Percentiles rank a stretch among this genome's conserved stretches.
These are phyloP conservation scores for Psittacula echo DNA, from an alignment of 2,797 vertebrate species.

Conservation along the genomic window DNA sequence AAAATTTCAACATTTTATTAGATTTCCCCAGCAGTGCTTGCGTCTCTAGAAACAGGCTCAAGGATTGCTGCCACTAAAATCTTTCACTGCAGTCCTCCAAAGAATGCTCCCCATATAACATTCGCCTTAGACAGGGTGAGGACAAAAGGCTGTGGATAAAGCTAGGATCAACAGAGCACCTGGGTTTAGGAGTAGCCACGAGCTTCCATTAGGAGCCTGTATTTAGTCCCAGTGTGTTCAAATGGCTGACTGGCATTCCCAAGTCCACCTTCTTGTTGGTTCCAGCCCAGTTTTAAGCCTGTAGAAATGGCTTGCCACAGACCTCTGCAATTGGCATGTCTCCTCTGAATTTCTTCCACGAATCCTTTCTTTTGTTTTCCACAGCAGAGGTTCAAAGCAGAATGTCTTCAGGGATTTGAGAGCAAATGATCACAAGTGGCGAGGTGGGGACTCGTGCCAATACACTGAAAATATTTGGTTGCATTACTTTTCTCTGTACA, in stretches of 20 bases:
- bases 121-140: not conserved
- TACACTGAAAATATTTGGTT: slow-evolving; percentile 53
- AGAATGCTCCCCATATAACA: not conserved
- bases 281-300: not conserved
- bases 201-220: not conserved
- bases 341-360: slow-evolving; percentile 16
- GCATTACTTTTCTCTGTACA: slow-evolving; percentile 42
- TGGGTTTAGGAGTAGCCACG: not conserved
- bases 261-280: slow-evolving; percentile 44
- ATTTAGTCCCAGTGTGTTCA: not conserved
- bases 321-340: slow-evolving; percentile 12
- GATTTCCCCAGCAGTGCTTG: not conserved
- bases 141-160: not conserved
- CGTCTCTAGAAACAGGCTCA: not conserved
- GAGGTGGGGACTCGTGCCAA: slow-evolving; percentile 9
- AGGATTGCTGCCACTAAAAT: not conserved
- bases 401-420: slow-evolving; percentile 42
- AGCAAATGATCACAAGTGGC: slow-evolving; percentile 38
- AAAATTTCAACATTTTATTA: not conserved
- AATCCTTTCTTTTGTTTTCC: slow-evolving; percentile 24
- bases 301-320: not conserved
- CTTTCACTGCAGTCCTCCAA: not conserved
- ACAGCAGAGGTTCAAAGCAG: slow-evolving; percentile 49
- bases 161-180: not conserved
- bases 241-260: not conserved